Conservation (phyloP, 2,113 vertebrate species). For the Furnarius figulus region DNA sequence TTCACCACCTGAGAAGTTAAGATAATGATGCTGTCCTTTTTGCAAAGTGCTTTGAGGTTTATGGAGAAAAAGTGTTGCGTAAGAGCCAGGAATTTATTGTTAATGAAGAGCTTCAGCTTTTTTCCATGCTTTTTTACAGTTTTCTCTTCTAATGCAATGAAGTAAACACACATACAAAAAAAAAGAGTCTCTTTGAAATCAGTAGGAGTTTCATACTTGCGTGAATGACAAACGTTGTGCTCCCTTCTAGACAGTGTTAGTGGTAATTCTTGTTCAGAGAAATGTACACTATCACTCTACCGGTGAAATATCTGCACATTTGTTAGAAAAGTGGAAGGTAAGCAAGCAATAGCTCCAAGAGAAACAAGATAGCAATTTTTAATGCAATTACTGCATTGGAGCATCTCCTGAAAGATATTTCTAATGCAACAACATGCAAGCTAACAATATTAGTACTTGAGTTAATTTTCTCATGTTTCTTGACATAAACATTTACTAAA, state of each 20-base stretch:
- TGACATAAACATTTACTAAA: background rate
- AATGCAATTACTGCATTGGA: background rate
- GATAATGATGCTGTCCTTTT: background rate
- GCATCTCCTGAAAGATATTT: slow-evolving; percentile 2
- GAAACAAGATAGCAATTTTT: background rate
- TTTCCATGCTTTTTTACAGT: background rate
- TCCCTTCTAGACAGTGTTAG: background rate
- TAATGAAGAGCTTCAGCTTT: background rate
- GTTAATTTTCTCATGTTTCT: background rate
- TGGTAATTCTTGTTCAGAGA: background rate
- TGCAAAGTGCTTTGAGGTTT: background rate
- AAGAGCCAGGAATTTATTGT: background rate
- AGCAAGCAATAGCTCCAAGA: background rate
- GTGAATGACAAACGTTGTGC: background rate
- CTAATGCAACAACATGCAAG: slow-evolving; percentile 3
- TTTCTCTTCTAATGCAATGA: background rate
- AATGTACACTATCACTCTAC: background rate
- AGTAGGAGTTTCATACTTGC: background rate
- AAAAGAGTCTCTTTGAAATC: background rate
- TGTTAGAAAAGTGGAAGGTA: background rate
- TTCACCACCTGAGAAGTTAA: background rate
- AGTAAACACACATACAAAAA: background rate
- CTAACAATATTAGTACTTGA: background rate
- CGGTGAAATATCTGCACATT: background rate
- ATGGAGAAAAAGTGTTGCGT: background rate